Evolutionary conservation across 2,113 vertebrate genomes (phyloP), one percentile per base, ranked within the genome.

Genomic region (Rhynchopsitta pachyrhyncha): DNA sequence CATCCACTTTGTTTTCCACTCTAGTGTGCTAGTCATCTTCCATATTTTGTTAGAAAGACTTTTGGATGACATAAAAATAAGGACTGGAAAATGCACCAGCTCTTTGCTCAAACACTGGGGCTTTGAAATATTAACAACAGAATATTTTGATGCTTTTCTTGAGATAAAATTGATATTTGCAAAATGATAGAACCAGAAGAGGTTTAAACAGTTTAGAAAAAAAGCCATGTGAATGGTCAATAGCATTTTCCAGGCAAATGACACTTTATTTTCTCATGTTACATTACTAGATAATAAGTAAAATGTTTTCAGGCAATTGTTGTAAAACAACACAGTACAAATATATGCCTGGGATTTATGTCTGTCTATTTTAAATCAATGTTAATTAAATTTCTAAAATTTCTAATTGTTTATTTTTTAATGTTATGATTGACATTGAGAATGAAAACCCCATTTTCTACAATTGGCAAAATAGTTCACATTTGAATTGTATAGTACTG

Each of bases 301-400:
- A 47, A 46, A 49, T 27, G 0, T 17, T 74, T 25, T 1, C 0
- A 44, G 7, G 5, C 44, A 39, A 35, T 16, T 79, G 18, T 19
- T 89, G 23, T 20, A 59, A 19, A 18, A 1, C 13, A 62, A 7
- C n/a, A 17, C 12, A 53, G 3, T 39, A 12, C 11, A 73, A 37
- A 64, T 37, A 35, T 5, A 68, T 2, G 4, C n/a, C 66, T 59
- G 16, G 8, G 18, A 1, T 6, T 39, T 77, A 31, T 67, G 20
- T 28, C 17, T 55, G 14, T 13, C 7, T 71, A 4, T 13, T 87
- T 84, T 77, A 18, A 42, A 29, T 68, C 20, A 41, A 28, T 18
- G 19, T 14, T 44, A 73, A 53, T 1, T 33, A 25, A 13, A 39
- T 77, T 57, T 80, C 14, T 63, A 22, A 83, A 5, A 5, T 22